phyloP scores from a whole-genome alignment of 2,113 vertebrate species.

The Miniopterus natalensis region DNA sequence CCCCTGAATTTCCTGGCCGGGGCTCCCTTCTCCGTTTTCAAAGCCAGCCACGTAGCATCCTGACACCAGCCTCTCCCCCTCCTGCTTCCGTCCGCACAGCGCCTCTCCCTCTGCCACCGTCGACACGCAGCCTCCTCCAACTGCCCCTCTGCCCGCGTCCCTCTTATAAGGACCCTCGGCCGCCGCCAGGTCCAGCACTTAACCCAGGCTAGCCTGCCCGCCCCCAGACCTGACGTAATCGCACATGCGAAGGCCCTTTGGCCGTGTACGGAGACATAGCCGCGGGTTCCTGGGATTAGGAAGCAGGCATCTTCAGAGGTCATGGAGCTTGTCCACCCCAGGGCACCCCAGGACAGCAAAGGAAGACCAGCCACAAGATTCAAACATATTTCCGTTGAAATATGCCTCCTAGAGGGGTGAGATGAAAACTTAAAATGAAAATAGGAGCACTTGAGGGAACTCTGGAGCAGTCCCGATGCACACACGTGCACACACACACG shows the following conservation, averaged over 20 bases:
- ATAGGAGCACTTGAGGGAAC: background rate
- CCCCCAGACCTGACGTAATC: background rate
- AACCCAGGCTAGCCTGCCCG: background rate
- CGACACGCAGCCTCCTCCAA: background rate
- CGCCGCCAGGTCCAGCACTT: background rate
- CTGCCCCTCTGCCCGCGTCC: accelerated
- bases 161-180: background rate
- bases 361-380: background rate
- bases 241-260: background rate
- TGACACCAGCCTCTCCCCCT: background rate
- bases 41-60: background rate
- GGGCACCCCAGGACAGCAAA: background rate
- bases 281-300: background rate
- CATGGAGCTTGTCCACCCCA: background rate
- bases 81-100: background rate
- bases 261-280: background rate
- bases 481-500: accelerated
- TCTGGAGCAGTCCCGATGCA: background rate
- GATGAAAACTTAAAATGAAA: background rate
- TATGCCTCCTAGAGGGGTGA: background rate
- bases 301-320: background rate
- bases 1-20: background rate
- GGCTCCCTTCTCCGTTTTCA: background rate
- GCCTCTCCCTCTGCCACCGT: background rate
- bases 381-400: background rate